These are phyloP conservation scores for Aptenodytes forsteri DNA, from an alignment of 2,113 vertebrate genomes.

Conservation along the genomic window DNA sequence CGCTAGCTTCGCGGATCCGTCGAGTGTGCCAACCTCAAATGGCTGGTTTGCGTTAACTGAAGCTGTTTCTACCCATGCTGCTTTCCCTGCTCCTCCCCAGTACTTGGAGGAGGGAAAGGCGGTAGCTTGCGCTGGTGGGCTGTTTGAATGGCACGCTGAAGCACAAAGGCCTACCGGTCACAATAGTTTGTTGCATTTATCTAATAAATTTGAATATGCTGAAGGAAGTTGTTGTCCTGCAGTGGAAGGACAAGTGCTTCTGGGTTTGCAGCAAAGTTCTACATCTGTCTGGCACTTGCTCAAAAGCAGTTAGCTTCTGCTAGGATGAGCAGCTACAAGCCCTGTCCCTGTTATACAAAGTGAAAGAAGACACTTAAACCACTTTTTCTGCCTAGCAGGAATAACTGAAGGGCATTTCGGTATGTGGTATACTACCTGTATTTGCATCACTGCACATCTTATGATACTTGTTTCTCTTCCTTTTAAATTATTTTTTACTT, in stretches of 20 bases:
- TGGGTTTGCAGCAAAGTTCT: neutral
- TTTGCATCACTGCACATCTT: neutral
- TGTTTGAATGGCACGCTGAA: neutral
- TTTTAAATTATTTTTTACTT: neutral
- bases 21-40: neutral
- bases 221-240: neutral
- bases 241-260: neutral
- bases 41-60: neutral
- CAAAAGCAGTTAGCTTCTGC: neutral
- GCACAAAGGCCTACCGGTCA: neutral
- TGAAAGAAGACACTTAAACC: neutral
- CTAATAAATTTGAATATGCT: fast-evolving
- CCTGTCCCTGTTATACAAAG: no score
- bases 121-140: neutral
- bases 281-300: fast-evolving
- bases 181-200: fast-evolving
- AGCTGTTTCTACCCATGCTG: neutral
- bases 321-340: neutral
- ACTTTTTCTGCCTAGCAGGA: neutral
- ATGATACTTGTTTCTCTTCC: fast-evolving
- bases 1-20: no score
- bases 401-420: neutral
- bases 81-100: neutral
- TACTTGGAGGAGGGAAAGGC: neutral
- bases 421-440: fast-evolving